phyloP scores from a whole-genome alignment of 1,140 invertebrate species.

The Bombus terrestris region DNA sequence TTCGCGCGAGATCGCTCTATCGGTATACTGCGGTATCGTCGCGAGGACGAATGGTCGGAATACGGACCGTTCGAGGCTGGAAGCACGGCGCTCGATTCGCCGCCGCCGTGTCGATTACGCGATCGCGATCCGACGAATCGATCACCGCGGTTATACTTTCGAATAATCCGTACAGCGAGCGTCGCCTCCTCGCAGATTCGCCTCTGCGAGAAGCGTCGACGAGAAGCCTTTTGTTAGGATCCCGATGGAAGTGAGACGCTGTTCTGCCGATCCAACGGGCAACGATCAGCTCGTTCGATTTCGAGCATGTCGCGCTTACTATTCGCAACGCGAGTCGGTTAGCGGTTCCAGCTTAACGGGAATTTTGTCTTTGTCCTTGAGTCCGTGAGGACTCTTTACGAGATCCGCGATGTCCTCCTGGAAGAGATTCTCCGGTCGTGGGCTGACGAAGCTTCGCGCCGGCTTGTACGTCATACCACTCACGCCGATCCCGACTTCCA shows the following conservation, averaged over 20 bases:
- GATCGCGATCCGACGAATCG: neutral
- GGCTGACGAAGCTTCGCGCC: constrained; percentile 83
- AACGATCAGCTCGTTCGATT: constrained; percentile 20
- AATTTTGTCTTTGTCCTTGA: constrained; percentile 82
- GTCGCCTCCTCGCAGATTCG: constrained; percentile 20
- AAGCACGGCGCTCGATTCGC: neutral
- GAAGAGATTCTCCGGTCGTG: constrained; percentile 85
- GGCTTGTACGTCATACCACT: constrained; percentile 88
- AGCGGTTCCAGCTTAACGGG: constrained; percentile 81
- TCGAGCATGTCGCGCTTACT: constrained; percentile 63
- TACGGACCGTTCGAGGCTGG: neutral
- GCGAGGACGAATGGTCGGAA: constrained; percentile 29
- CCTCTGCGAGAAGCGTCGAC: constrained; percentile 8
- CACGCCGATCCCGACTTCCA: constrained; percentile 85
- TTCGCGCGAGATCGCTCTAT: constrained; percentile 32
- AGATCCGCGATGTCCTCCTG: constrained; percentile 86
- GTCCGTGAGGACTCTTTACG: constrained; percentile 83
- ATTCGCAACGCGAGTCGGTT: constrained; percentile 81
- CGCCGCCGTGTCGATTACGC: neutral
- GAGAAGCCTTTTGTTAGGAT: constrained; percentile 1
- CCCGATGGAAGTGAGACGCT: constrained; percentile 16
- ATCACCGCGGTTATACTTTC: neutral
- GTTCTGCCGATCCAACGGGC: constrained; percentile 13
- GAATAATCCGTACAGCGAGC: constrained; percentile 6
- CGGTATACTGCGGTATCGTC: neutral